Conservation (phyloP, 2,797 vertebrate species). For the Merluccius polli region DNA sequence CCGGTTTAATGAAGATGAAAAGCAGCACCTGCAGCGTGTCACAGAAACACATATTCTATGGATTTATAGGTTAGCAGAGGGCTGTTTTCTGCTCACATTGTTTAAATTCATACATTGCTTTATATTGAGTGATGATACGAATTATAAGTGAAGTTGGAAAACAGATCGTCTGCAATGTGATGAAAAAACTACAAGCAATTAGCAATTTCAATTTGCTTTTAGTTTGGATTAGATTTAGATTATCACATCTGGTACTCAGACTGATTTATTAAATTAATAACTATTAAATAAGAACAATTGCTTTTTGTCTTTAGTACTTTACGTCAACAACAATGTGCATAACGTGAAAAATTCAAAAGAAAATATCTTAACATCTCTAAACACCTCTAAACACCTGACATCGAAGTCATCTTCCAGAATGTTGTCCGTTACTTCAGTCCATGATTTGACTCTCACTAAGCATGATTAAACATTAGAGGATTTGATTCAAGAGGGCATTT, state of each 20-base stretch:
- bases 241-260: not conserved
- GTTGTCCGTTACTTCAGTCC: constrained; percentile 25
- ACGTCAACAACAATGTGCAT: not conserved
- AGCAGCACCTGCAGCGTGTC: not conserved
- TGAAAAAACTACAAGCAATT: not conserved
- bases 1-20: constrained; percentile 2
- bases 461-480: constrained; percentile 67
- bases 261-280: not conserved
- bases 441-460: constrained; percentile 44
- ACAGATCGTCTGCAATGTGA: not conserved
- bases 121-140: not conserved
- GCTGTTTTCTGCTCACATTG: not conserved
- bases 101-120: not conserved
- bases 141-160: not conserved
- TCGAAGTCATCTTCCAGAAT: constrained; percentile 25
- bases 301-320: not conserved
- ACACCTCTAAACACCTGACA: not conserved
- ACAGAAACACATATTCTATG: not conserved
- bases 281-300: not conserved
- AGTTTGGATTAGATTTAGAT: not conserved
- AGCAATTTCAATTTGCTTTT: not conserved
- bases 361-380: not conserved
- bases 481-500: constrained; percentile 64
- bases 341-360: not conserved
- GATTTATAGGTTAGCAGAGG: not conserved